Percentiles rank a stretch among this genome's conserved stretches.
These are phyloP conservation scores for Oncorhynchus nerka DNA, from an alignment of 2,113 vertebrate genomes.

Conservation along the genomic window DNA sequence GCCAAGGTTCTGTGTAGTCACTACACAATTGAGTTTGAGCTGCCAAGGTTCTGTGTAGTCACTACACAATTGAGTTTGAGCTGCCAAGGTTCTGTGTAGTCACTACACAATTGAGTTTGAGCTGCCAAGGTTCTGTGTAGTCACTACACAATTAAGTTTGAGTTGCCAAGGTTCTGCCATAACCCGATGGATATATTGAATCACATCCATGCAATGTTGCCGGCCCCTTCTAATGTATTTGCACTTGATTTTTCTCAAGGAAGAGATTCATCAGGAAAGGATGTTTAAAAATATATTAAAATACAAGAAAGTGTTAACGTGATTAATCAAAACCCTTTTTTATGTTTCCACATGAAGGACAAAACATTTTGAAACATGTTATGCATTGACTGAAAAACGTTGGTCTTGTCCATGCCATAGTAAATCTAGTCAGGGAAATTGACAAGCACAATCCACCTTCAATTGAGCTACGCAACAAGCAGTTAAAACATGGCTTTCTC, in stretches of 20 bases:
- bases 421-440: too few relatives aligned
- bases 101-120: conserved; percentile 26
- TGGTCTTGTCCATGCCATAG: too few relatives aligned
- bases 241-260: not conserved
- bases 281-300: not conserved
- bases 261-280: too few relatives aligned
- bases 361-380: not conserved
- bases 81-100: too few relatives aligned
- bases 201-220: not conserved
- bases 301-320: not conserved
- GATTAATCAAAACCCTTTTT: not conserved
- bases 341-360: not conserved
- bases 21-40: conserved; percentile 25
- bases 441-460: conserved; percentile 10
- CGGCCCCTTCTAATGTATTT: not conserved
- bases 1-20: conserved; percentile 18
- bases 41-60: conserved; percentile 12
- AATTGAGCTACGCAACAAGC: conserved; percentile 49
- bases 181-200: conserved; percentile 11
- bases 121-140: conserved; percentile 15
- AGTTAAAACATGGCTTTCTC: conserved; percentile 44
- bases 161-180: conserved; percentile 18
- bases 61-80: conserved; percentile 19
- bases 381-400: too few relatives aligned
- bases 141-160: conserved; percentile 25